Conservation (phyloP, 2,797 vertebrate genomes). For the Benthosema pterotum region DNA sequence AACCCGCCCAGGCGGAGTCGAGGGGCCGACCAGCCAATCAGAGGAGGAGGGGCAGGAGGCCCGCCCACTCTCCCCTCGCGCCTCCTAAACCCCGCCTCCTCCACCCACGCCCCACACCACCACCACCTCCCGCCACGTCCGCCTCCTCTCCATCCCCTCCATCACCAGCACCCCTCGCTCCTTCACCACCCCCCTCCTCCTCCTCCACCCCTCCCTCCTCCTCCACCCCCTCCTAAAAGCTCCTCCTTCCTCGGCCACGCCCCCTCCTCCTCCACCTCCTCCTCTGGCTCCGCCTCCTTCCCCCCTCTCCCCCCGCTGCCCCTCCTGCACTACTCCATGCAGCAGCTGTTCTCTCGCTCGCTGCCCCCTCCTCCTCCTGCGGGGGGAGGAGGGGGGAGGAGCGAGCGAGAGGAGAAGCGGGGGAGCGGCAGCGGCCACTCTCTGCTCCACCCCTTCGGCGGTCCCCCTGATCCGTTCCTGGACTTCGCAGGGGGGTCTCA, state of each 20-base stretch:
- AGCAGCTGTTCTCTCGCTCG: slow-evolving; percentile 82
- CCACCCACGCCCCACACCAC: slow-evolving; percentile 53
- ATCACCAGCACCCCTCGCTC: slow-evolving; percentile 69
- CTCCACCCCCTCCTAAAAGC: slow-evolving; percentile 70
- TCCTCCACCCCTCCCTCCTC: slow-evolving; percentile 67
- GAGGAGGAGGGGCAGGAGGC: slow-evolving; percentile 53
- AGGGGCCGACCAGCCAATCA: slow-evolving; percentile 28
- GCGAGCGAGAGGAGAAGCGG: too few species aligned
- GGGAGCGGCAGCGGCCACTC: too few species aligned
- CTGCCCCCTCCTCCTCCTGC: slow-evolving; percentile 65
- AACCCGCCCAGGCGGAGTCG: slow-evolving; percentile 14
- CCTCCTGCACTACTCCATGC: slow-evolving; percentile 84
- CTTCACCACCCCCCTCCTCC: slow-evolving; percentile 69
- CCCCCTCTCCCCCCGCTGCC: slow-evolving; percentile 64
- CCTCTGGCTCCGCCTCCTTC: slow-evolving; percentile 58
- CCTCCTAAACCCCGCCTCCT: slow-evolving; percentile 52
- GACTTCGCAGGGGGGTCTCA: slow-evolving; percentile 58
- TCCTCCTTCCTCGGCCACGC: slow-evolving; percentile 52
- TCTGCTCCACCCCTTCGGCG: too few species aligned
- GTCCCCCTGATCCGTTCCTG: slow-evolving; percentile 66
- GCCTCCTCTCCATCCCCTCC: slow-evolving; percentile 57
- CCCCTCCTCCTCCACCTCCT: slow-evolving; percentile 48
- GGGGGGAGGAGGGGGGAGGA: too few species aligned
- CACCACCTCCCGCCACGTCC: slow-evolving; percentile 46
- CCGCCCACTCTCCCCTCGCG: slow-evolving; percentile 26